Evolutionary conservation across 2,888 invertebrate genomes (phyloP).

Genomic region (Amorpha juglandis): DNA sequence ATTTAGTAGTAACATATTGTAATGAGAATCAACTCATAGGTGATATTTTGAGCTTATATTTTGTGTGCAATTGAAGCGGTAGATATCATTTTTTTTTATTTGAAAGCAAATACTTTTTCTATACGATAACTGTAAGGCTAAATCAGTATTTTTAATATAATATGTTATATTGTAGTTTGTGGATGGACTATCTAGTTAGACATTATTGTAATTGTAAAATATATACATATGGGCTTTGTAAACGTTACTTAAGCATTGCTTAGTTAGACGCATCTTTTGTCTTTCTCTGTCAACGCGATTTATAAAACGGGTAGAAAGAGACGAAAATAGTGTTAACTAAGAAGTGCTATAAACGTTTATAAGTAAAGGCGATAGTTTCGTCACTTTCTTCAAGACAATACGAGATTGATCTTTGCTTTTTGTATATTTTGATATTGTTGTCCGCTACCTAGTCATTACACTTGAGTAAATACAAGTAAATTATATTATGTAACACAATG

Average conservation of each 20-base stretch:
- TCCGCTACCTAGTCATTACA: too few species aligned
- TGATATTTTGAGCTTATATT: slow-evolving; percentile 19
- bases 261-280: too few species aligned
- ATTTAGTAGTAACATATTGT: not conserved
- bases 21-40: not conserved
- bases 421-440: too few species aligned
- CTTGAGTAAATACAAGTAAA: not conserved
- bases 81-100: not conserved
- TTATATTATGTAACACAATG: not conserved
- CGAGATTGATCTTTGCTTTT: not conserved
- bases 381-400: too few species aligned
- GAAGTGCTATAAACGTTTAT: too few species aligned
- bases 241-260: too few species aligned
- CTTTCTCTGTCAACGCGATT: too few species aligned
- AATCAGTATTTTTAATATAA: slow-evolving; percentile 22
- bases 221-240: too few species aligned
- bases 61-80: slow-evolving; percentile 2
- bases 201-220: not conserved
- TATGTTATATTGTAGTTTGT: not conserved
- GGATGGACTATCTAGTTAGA: not conserved
- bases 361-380: too few species aligned
- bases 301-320: too few species aligned
- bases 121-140: slow-evolving; percentile 2
- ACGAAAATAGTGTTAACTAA: too few species aligned
- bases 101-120: not conserved